Conservation (phyloP, 2,888 invertebrate genomes). For the Ypsolopha scabrella region DNA sequence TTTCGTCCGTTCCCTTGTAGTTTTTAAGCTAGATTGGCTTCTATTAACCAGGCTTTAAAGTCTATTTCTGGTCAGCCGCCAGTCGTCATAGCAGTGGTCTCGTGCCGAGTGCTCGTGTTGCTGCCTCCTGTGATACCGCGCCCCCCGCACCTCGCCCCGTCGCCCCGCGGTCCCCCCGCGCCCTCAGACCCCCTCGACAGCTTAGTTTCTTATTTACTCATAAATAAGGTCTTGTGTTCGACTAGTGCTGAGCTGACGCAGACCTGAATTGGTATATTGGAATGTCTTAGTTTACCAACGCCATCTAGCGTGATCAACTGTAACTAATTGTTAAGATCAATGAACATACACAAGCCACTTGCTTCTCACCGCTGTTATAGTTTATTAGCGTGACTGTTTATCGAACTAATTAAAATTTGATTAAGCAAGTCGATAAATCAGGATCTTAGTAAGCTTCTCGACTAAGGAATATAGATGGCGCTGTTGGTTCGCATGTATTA, state of each 20-base stretch:
- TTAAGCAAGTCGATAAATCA: neutral
- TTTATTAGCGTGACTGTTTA: neutral
- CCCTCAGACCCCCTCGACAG: neutral
- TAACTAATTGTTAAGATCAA: neutral
- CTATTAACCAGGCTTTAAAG: too few species aligned
- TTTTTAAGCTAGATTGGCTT: too few species aligned
- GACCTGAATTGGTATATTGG: too few species aligned
- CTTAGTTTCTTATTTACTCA: too few species aligned
- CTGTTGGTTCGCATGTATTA: neutral
- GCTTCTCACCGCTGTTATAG: neutral
- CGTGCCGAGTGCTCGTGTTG: conserved; percentile 13
- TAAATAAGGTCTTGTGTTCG: too few species aligned
- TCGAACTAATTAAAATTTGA: neutral
- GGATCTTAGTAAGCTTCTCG: neutral
- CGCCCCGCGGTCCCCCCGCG: conserved; percentile 10
- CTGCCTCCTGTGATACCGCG: conserved; percentile 45
- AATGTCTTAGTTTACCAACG: neutral
- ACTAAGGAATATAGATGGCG: neutral
- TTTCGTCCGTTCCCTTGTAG: too few species aligned
- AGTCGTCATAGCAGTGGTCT: neutral
- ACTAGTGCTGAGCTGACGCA: too few species aligned
- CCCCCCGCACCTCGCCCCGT: conserved; percentile 18
- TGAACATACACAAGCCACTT: neutral
- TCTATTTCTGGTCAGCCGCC: too few species aligned
- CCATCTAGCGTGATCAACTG: neutral